phyloP scores from a whole-genome alignment of 2,113 vertebrate genomes.

The Ciconia stormi region DNA sequence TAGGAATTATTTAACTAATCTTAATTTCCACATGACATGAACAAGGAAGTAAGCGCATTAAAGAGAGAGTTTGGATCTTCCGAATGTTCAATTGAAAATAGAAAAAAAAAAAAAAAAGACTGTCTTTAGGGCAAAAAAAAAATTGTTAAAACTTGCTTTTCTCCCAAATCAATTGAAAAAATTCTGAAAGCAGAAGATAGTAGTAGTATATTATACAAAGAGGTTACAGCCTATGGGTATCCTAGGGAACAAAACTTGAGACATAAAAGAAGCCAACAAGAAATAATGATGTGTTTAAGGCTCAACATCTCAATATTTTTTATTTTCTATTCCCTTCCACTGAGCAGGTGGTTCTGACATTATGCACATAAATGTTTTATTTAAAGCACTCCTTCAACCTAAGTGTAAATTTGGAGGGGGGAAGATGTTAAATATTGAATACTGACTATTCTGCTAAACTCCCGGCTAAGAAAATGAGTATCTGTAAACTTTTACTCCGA shows the following conservation, averaged over 20 bases:
- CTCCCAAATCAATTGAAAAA: not conserved
- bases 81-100: not conserved
- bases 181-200: not conserved
- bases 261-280: not conserved
- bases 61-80: not conserved
- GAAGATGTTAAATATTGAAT: not conserved
- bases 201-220: not conserved
- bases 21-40: not conserved
- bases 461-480: not conserved
- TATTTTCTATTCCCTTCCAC: not conserved
- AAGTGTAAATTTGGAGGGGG: not conserved
- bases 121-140: not conserved
- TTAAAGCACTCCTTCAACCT: not conserved
- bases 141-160: not conserved
- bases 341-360: not conserved
- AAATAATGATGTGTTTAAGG: constrained; percentile 17
- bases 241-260: not conserved
- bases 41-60: not conserved
- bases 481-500: not conserved
- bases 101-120: no score
- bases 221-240: not conserved
- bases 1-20: not conserved
- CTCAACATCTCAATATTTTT: not conserved
- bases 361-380: constrained; percentile 2
- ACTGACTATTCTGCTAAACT: not conserved